Conservation (phyloP, 1,140 invertebrate species). For the Listronotus bonariensis region DNA sequence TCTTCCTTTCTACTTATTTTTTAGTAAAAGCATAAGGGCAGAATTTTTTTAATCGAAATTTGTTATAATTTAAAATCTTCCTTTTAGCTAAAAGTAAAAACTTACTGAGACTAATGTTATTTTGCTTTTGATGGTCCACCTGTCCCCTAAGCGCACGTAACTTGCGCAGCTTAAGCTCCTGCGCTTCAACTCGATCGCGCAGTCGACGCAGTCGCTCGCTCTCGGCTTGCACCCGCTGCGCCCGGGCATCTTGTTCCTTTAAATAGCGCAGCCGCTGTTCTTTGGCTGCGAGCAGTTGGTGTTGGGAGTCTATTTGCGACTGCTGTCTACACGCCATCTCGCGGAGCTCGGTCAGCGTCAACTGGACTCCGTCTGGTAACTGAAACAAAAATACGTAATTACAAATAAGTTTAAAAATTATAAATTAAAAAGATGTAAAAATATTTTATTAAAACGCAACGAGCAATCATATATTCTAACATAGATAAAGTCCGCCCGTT, state of each 20-base stretch:
- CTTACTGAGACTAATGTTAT: slow-evolving; percentile 92
- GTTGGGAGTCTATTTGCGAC: slow-evolving; percentile 93
- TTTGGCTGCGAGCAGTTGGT: slow-evolving; percentile 86
- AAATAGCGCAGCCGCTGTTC: slow-evolving; percentile 93
- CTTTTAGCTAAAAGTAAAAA: slow-evolving; percentile 55
- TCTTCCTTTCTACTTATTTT: too few relatives aligned
- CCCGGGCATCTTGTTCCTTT: slow-evolving; percentile 86
- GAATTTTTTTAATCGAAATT: too few relatives aligned
- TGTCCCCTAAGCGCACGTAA: slow-evolving; percentile 87
- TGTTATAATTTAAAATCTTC: too few relatives aligned
- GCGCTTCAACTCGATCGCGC: slow-evolving; percentile 88
- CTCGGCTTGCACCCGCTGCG: slow-evolving; percentile 84
- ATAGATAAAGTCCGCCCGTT: too few relatives aligned
- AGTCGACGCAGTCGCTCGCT: slow-evolving; percentile 84
- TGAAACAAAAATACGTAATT: slow-evolving; percentile 58
- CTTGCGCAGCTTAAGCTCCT: slow-evolving; percentile 90
- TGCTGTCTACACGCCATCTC: slow-evolving; percentile 95
- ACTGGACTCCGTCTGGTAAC: slow-evolving; percentile 84
- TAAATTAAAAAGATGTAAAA: background rate
- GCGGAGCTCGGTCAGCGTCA: slow-evolving; percentile 90
- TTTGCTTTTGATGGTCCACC: slow-evolving; percentile 87
- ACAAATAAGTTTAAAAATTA: slow-evolving; percentile 1
- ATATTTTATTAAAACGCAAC: too few relatives aligned
- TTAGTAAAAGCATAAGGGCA: too few relatives aligned
- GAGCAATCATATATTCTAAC: too few relatives aligned